Conservation (phyloP, 2,113 vertebrate genomes). For the Chinchilla lanigera region DNA sequence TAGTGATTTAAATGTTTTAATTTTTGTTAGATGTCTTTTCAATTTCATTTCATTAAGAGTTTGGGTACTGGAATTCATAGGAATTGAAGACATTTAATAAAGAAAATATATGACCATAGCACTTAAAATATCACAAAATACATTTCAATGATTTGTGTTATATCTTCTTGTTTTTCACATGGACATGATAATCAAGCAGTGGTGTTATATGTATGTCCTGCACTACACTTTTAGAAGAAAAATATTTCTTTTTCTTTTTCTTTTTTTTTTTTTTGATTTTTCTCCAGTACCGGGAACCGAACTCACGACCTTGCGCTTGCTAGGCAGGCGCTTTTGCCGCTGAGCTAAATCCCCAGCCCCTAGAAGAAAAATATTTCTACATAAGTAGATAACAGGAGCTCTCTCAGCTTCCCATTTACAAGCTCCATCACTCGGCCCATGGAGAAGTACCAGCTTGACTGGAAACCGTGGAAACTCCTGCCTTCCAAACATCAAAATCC, state of each 20-base stretch:
- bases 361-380: constrained; percentile 24
- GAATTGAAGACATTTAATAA: background rate
- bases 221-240: background rate
- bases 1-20: background rate
- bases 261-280: no score
- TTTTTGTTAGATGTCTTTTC: background rate
- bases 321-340: no score
- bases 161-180: background rate
- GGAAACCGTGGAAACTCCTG: background rate
- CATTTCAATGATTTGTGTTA: background rate
- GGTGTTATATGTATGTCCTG: background rate
- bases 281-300: no score
- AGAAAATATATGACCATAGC: background rate
- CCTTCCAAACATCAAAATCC: background rate
- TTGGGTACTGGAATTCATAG: background rate
- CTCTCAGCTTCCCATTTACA: background rate
- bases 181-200: background rate
- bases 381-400: background rate
- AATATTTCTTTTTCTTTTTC: no score
- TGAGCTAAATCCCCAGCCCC: no score
- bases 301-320: no score
- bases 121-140: background rate
- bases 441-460: background rate
- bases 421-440: background rate
- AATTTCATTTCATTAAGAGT: constrained; percentile 17